Evolutionary conservation across 2,113 vertebrate species (phyloP), one percentile per base, ranked within the genome.

Genomic region (Lamprologus ornatipinnis): DNA sequence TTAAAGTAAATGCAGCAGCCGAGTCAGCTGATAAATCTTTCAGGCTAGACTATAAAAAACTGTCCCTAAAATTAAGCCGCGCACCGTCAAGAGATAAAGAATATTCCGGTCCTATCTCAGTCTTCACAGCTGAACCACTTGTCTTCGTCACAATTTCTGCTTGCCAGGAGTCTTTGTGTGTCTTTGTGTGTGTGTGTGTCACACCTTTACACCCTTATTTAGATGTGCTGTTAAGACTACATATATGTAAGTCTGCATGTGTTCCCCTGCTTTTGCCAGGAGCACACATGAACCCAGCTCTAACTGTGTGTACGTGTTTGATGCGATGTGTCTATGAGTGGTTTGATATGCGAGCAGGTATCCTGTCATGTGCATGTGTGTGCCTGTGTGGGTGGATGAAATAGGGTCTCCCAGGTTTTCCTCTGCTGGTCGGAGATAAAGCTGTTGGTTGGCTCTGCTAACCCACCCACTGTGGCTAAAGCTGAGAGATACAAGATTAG

Each of bases 401-500:
- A 91, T 89, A 63, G 54, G 86, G 87, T 92, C 88, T 93, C 81
- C 63, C 85, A 89, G 87, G 86, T 90, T 92, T 87, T 86, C 54
- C 81, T 92, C 85, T 92, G 92, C 92, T 90, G 92, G 93, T 94
- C 86, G 81, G 84, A 88, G 95, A 96, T 96, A 95, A 95, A 95
- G 88, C 92, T 80, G 80, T 89, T 73, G 88, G 92, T 91, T 88
- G 87, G 89, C 23, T 23, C 65, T 75, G 79, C 88, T 91, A 88
- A 92, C 80, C 49, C 85, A 89, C 93, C 92, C 91, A 88, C 86
- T 19, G 84, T 89, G 86, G 94, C 91, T 92, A 89, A 87, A 84
- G 93, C 89, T 91, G 88, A 94, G 87, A 92, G 91, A 95, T 95
- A 94, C 92, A 95, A 95, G 95, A 95, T 96, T 93, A 95, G 83